phyloP scores from a whole-genome alignment of 2,888 invertebrate species.

The Operophtera brumata region DNA sequence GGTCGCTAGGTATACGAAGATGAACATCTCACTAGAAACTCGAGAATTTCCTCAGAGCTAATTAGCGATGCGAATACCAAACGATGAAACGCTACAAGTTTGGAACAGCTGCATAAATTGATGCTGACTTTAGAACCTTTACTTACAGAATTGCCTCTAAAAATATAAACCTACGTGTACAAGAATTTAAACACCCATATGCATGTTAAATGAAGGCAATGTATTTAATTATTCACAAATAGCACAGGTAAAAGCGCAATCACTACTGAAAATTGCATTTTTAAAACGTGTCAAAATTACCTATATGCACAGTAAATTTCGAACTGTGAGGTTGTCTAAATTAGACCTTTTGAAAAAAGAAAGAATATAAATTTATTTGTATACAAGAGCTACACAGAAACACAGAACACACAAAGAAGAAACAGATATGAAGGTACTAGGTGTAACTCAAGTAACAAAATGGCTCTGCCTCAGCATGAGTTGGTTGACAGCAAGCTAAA shows the following conservation, averaged over 20 bases:
- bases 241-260: constrained; percentile 52
- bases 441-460: too few species aligned
- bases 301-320: constrained; percentile 54
- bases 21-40: constrained; percentile 39
- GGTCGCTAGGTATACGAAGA: background rate
- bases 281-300: constrained; percentile 62
- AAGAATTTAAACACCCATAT: constrained; percentile 12
- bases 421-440: too few species aligned
- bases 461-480: too few species aligned
- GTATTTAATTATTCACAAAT: constrained; percentile 62
- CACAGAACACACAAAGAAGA: too few species aligned
- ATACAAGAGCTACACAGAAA: too few species aligned
- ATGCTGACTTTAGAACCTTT: constrained; percentile 3
- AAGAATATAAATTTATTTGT: background rate
- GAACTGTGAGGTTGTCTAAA: background rate
- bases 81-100: constrained; percentile 31
- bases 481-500: too few species aligned
- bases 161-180: constrained; percentile 3
- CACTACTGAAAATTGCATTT: constrained; percentile 64
- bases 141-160: background rate
- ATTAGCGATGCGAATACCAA: constrained; percentile 43
- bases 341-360: constrained; percentile 33
- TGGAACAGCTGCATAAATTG: constrained; percentile 26
- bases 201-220: constrained; percentile 47
- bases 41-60: constrained; percentile 40